Evolutionary conservation across 2,888 invertebrate species (phyloP).

Genomic region (Xylocampa areola): DNA sequence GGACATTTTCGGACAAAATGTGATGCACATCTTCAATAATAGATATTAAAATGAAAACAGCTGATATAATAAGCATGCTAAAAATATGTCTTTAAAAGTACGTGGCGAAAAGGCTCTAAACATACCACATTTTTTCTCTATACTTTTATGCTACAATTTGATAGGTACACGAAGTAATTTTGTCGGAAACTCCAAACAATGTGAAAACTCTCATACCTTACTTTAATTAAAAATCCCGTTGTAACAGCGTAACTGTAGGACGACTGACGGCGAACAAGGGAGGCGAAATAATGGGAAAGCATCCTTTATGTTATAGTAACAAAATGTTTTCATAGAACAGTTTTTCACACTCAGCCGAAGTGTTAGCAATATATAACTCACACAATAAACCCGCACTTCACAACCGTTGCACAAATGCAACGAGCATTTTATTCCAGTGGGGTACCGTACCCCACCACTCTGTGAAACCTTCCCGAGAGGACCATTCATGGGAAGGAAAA

Average conservation of each 20-base stretch:
- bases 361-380: constrained; percentile 52
- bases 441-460: constrained; percentile 48
- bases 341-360: constrained; percentile 49
- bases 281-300: constrained; percentile 33
- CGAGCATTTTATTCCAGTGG: constrained; percentile 62
- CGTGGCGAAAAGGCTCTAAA: no score
- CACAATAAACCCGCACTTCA: constrained; percentile 61
- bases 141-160: no score
- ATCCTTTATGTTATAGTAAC: constrained; percentile 32
- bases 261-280: constrained; percentile 31
- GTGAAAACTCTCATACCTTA: neutral
- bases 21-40: no score
- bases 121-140: no score
- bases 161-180: neutral
- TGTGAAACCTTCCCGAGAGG: constrained; percentile 57
- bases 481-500: constrained; percentile 65
- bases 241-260: constrained; percentile 15
- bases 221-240: constrained; percentile 33
- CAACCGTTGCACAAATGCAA: constrained; percentile 63
- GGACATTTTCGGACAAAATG: no score
- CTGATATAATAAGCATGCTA: no score
- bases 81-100: no score
- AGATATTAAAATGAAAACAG: no score
- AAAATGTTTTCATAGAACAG: constrained; percentile 50
- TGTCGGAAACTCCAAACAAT: neutral